phyloP scores from a whole-genome alignment of 1,140 invertebrate species.

The Cecropterus lyciades region DNA sequence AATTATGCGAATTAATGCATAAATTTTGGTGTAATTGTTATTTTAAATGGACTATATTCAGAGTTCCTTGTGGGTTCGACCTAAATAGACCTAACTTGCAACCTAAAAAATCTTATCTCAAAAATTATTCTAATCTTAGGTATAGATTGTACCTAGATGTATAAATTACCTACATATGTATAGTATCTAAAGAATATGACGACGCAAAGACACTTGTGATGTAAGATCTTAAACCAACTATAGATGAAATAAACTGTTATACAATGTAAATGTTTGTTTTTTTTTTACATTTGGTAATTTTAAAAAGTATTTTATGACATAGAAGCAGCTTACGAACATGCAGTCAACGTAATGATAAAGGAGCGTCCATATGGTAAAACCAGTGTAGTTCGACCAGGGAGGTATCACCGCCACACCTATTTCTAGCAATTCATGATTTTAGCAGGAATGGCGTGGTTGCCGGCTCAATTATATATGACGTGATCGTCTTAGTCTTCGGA shows the following conservation, averaged over 20 bases:
- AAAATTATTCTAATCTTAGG: slow-evolving; percentile 8
- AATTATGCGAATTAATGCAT: too few species aligned
- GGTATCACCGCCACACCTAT: too few species aligned
- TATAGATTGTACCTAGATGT: slow-evolving; percentile 18
- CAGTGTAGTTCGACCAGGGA: too few species aligned
- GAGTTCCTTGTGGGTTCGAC: slow-evolving; percentile 10
- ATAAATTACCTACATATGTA: slow-evolving; percentile 15
- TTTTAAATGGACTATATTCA: background rate
- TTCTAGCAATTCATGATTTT: too few species aligned
- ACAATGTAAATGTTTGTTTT: slow-evolving; percentile 37
- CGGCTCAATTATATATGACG: too few species aligned
- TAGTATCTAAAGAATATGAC: slow-evolving; percentile 7
- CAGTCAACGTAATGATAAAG: too few species aligned
- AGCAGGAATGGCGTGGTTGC: too few species aligned
- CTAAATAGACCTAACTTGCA: background rate
- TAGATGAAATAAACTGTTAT: slow-evolving; percentile 47
- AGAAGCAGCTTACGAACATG: too few species aligned
- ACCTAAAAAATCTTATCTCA: background rate
- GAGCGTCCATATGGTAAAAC: too few species aligned
- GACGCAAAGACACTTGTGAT: slow-evolving; percentile 16
- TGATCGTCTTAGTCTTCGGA: too few species aligned
- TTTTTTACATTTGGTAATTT: too few species aligned
- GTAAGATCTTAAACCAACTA: slow-evolving; percentile 19
- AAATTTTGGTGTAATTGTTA: background rate
- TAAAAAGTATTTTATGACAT: too few species aligned